Evolutionary conservation across 53 echinoderm and acorn worm genomes (phyloP), one percentile per base, ranked within the genome.

Genomic region (Hippasteria phrygiana): DNA sequence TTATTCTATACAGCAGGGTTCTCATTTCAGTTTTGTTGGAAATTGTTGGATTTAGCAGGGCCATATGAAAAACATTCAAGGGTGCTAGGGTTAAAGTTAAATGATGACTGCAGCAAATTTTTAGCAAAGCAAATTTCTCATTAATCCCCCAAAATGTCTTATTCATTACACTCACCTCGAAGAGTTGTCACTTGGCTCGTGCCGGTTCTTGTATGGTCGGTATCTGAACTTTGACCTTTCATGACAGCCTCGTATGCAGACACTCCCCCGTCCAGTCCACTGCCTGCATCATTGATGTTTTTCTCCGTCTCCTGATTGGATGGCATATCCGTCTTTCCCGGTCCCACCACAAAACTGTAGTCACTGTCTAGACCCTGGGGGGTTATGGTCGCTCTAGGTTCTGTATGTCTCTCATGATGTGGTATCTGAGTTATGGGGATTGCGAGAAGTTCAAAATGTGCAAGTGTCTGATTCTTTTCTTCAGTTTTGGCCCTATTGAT

Each of bases 331-430:
- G 20, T 33, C 75, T 50, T 85, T 24, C 90, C 96, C 43, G 93
- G 93, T 31, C 96, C 95, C 36, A 94, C 65, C 3, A 91, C 94
- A 94, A 94, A 84, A 73, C 99, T 96, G 94, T 93, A 94, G 85
- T 96, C 99, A 43, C 88, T 70, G 51, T 96, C 96, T 14, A 96
- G 71, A 62, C 96, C 96, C 31, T 91, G 76, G 3, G 93, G 95
- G 29, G 87, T 90, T 46, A 62, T 47, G 22, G 17, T 82, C 69
- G 11, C 74, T 33, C 16, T 24, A 48, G 56, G 51, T 18, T 89
- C 93, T 34, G 87, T 74, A 27, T 71, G 87, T 27, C 53, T 71
- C 70, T 66, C 32, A 40, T 54, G 55, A 16, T 46, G 75, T 46
- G 75, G 75, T 28, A 47, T n/a, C 75, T 75, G 75, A 9, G 10